Base-by-base conservation (phyloP, 2,113 vertebrate genomes). In the Prietella phreatophila region DNA sequence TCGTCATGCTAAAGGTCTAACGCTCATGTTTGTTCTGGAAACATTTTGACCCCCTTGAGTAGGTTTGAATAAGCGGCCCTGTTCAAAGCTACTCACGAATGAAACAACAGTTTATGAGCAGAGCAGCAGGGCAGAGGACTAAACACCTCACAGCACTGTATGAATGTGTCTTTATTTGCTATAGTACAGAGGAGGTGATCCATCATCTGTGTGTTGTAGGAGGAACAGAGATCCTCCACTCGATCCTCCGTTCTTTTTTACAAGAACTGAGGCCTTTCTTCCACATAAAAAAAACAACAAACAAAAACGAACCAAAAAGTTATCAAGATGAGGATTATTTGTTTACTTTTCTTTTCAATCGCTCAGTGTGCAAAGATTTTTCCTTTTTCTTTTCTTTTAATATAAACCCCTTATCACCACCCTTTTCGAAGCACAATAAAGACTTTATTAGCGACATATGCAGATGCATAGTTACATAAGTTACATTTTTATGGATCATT, bases 101-200 rank as follows among this genome's bases (percentile, higher is more conserved):
- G 56, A 82, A 80, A 56, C 53, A 17, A 30, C 47, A 79, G 50
- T 50, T 25, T 4, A 39, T 60, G 17, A 60, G 79, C 25, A 5
- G 30, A 82, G 33, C 56, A 61, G 80, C 80, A 39, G 56, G 78
- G 53, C 78, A 17, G 75, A n/a, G 47, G 53, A 33, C n/a, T 39
- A 22, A 61, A 60, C 80, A 82, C 56, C 80, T 82, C 80, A 82
- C 56, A 82, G 80, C 80, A 39, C 56, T 25, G 20, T 4, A 82
- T 82, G 80, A 82, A 82, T 82, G 80, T 60, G 30, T 82, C 80
- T 82, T 82, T 82, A 39, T 61, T 56, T 39, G 17, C 56, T 82
- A 56, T 5, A 39, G n/a, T 30, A 19, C 78, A 81, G 79, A 81
- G 55, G 79, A 81, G 79, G 27, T 25, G 80, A 61, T 82, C 56